Percentiles rank a stretch among this genome's conserved stretches.
Conservation (phyloP, 35 echinoderm and acorn worm species). For the Apostichopus californicus region DNA sequence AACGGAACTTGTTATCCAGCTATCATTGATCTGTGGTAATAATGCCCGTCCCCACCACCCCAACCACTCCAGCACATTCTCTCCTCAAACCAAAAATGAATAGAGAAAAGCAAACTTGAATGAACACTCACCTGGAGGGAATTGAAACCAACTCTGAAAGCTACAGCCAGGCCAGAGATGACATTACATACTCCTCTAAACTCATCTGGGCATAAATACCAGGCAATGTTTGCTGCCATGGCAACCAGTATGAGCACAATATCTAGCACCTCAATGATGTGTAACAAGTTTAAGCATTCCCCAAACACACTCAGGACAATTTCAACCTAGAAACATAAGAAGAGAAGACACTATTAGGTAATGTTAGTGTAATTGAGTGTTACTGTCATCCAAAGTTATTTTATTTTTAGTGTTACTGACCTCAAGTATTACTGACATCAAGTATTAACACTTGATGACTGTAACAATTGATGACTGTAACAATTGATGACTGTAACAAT, state of each 20-base stretch:
- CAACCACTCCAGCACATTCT: neutral
- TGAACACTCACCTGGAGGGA: slow-evolving; percentile 75
- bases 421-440: neutral
- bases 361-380: neutral
- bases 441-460: too few relatives aligned
- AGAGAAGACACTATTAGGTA: neutral
- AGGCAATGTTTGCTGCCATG: slow-evolving; percentile 71
- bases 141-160: slow-evolving; percentile 91
- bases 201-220: slow-evolving; percentile 57
- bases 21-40: too few relatives aligned
- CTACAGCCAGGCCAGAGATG: slow-evolving; percentile 75
- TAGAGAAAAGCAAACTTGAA: neutral
- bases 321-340: slow-evolving; percentile 71
- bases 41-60: neutral
- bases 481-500: too few relatives aligned
- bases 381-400: too few relatives aligned
- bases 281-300: slow-evolving; percentile 64
- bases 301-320: slow-evolving; percentile 71
- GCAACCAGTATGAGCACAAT: slow-evolving; percentile 71
- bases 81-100: neutral
- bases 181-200: slow-evolving; percentile 63
- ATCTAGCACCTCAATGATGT: slow-evolving; percentile 84
- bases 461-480: too few relatives aligned
- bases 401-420: too few relatives aligned
- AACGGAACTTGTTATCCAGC: too few relatives aligned